Evolutionary conservation across 1,140 invertebrate species (phyloP), one percentile per base, ranked within the genome.

Genomic region (Proctacanthus coquilletti): DNA sequence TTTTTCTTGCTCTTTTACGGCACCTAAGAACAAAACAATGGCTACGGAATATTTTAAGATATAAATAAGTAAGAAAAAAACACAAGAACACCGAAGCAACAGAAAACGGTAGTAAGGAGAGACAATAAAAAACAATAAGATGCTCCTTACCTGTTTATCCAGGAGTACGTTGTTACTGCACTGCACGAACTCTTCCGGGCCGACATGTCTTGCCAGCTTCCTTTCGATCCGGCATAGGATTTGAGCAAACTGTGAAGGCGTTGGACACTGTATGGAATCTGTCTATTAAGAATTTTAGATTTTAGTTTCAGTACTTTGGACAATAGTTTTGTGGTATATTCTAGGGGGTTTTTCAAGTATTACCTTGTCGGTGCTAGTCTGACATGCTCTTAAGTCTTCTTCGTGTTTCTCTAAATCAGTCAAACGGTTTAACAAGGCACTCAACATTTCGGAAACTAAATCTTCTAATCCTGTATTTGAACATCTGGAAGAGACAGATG

Each of bases 391-490:
- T 30, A 59, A 45, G 43, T 59, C 55, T 43, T 52, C 52, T 47
- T 59, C 56, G 38, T 59, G 56, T 48, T 46, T 46, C 46, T 59
- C 56, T 48, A 59, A 53, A 52, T 59, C 56, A 59, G 56, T 59
- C 56, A 59, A 48, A 42, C 53, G 56, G 48, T 59, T 53, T 49
- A 59, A 54, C 56, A 59, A 59, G 56, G 56, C 56, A 59, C 56
- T 59, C 43, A 59, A 47, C 50, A 50, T 49, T 53, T 53, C 49
- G 41, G 56, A 59, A 41, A 59, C 53, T 43, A 53, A 40, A 36
- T 40, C 51, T 47, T 53, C 52, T 43, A 55, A 49, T 50, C 51
- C 49, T 45, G 53, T 53, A 49, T 59, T 47, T 43, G 52, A 56
- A 50, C 56, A 59, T 49, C 56, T 59, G 38, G n/a, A n/a, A n/a